A percentile compares a stretch with the other conserved stretches of the same genome.
phyloP scores from a whole-genome alignment of 2,888 invertebrate species.

The Nemoura dubitans region DNA sequence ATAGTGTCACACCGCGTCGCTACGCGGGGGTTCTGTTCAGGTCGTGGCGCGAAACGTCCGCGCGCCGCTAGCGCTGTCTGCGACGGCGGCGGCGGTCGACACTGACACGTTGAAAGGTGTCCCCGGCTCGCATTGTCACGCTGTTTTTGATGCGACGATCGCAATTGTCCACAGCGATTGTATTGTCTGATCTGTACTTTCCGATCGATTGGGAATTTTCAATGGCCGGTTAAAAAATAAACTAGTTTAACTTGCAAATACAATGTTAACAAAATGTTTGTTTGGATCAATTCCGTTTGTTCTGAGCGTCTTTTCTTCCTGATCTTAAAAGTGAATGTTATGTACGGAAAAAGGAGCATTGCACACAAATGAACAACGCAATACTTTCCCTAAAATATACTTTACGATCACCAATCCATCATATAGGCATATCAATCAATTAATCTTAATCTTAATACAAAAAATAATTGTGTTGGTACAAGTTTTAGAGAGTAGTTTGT shows the following conservation, averaged over 20 bases:
- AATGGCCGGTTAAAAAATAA: neutral
- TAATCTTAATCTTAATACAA: neutral
- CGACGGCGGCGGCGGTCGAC: no score
- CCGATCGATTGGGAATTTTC: neutral
- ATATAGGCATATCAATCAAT: neutral
- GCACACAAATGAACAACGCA: neutral
- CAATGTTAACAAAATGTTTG: neutral
- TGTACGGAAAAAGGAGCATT: neutral
- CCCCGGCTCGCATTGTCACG: neutral
- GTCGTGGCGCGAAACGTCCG: neutral
- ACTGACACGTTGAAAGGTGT: neutral
- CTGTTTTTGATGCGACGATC: neutral
- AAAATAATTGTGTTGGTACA: neutral
- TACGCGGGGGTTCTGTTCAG: neutral
- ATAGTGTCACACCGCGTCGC: no score
- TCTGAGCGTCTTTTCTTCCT: neutral
- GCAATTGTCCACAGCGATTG: neutral
- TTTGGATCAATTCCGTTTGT: neutral
- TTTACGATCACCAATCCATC: neutral
- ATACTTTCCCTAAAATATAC: neutral
- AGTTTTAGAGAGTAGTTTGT: neutral
- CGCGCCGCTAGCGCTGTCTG: neutral
- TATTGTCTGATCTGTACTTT: neutral
- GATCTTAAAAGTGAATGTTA: neutral
- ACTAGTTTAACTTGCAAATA: neutral